Percentiles rank a stretch among this genome's conserved stretches.
These are phyloP conservation scores for Macheiramphus alcinus DNA, from an alignment of 2,113 vertebrate genomes.

Conservation along the genomic window DNA sequence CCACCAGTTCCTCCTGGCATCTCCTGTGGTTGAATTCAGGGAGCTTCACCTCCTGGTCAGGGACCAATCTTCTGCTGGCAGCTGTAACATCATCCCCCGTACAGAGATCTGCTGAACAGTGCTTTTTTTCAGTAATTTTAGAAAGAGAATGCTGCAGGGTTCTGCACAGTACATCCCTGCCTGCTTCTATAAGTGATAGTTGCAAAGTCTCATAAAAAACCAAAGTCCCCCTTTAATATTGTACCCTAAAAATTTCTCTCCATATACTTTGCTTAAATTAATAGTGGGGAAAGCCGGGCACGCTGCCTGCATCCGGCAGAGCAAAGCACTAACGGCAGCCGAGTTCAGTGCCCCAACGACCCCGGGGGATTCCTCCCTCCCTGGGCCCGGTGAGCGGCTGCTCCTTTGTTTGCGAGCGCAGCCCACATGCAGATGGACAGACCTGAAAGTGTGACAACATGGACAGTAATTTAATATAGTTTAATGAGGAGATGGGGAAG, in stretches of 20 bases:
- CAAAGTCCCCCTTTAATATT: not conserved
- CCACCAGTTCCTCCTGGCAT: not conserved
- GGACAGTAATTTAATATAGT: not conserved
- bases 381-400: not conserved
- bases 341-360: fast-evolving
- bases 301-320: not conserved
- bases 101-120: not conserved
- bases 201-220: not conserved
- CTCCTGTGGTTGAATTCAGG: not conserved
- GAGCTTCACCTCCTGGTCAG: too few relatives aligned
- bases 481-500: not conserved
- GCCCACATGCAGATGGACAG: fast-evolving
- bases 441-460: fast-evolving
- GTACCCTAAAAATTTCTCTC: not conserved
- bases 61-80: too few relatives aligned
- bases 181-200: fast-evolving
- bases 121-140: not conserved
- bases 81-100: fast-evolving
- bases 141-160: too few relatives aligned
- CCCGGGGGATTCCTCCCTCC: too few relatives aligned
- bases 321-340: fast-evolving
- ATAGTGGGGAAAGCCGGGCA: not conserved
- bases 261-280: not conserved
- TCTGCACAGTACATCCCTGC: fast-evolving
- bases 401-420: not conserved